phyloP scores from a whole-genome alignment of 2,113 vertebrate genomes.

The Hemiscyllium ocellatum region DNA sequence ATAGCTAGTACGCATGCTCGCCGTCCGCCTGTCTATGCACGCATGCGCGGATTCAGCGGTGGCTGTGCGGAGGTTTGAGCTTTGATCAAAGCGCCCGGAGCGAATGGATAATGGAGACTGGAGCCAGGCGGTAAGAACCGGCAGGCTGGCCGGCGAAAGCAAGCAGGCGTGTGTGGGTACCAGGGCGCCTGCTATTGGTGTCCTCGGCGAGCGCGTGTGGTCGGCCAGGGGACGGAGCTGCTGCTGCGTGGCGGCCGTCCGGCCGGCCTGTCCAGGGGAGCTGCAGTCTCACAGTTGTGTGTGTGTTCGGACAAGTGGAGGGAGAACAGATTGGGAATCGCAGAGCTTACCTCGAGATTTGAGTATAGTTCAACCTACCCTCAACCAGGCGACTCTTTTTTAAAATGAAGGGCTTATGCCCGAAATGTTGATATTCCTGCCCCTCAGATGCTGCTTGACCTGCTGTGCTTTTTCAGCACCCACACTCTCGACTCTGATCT shows the following conservation, averaged over 20 bases:
- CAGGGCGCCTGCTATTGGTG: too few relatives aligned
- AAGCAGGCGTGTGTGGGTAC: too few relatives aligned
- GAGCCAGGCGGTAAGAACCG: conserved; percentile 84
- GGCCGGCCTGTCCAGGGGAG: too few relatives aligned
- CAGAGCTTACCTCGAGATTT: neutral
- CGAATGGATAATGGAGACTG: conserved; percentile 99
- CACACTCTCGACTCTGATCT: too few relatives aligned
- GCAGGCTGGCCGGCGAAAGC: too few relatives aligned
- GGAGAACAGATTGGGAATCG: neutral
- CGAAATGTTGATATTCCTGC: too few relatives aligned
- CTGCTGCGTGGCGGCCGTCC: neutral
- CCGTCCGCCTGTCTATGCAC: neutral
- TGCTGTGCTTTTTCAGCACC: too few relatives aligned
- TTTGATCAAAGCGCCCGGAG: conserved; percentile 43
- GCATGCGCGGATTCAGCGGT: neutral
- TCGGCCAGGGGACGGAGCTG: neutral
- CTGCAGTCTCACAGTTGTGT: neutral
- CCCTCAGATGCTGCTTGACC: too few relatives aligned
- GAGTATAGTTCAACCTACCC: too few relatives aligned
- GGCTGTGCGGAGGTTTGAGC: neutral
- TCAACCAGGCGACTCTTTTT: too few relatives aligned
- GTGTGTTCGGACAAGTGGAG: neutral
- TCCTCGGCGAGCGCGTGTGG: neutral
- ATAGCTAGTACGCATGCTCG: neutral
- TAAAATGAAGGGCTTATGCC: too few relatives aligned